These are phyloP conservation scores for Apeltes quadracus DNA, from an alignment of 2,113 vertebrate genomes.

Conservation along the genomic window DNA sequence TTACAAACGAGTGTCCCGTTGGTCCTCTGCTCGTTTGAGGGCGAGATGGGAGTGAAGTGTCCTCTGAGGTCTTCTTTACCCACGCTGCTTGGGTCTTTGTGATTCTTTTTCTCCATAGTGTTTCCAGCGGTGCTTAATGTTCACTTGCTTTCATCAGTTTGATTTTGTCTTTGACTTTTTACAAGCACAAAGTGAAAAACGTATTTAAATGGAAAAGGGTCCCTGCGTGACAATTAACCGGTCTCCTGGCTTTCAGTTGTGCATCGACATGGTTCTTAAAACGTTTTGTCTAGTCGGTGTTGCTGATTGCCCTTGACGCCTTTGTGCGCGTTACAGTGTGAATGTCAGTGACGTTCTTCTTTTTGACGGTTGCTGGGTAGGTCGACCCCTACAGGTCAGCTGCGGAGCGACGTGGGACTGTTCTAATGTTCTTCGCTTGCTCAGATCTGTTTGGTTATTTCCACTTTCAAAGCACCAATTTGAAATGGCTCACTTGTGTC, in stretches of 20 bases:
- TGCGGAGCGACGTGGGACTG: not conserved
- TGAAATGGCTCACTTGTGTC: not conserved
- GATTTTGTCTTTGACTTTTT: not conserved
- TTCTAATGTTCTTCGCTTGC: not conserved
- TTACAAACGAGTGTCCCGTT: slow-evolving; percentile 1
- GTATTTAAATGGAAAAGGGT: slow-evolving; percentile 30
- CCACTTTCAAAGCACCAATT: not conserved
- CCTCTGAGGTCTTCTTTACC: slow-evolving; percentile 7
- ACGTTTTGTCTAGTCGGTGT: not conserved
- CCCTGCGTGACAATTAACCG: slow-evolving; percentile 10
- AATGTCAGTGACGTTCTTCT: not conserved
- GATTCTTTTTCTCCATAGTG: slow-evolving; percentile 18
- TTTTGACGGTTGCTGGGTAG: not conserved
- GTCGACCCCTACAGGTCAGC: not conserved
- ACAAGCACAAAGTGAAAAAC: slow-evolving; percentile 7
- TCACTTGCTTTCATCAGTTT: slow-evolving; percentile 2
- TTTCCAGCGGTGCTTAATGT: slow-evolving; percentile 8
- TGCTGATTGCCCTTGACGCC: not conserved
- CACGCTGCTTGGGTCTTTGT: not conserved
- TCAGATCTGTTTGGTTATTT: not conserved
- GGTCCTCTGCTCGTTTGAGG: slow-evolving; percentile 4
- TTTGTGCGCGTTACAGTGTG: not conserved
- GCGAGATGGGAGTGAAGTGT: slow-evolving; percentile 9
- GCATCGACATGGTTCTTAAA: not conserved
- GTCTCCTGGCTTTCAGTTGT: not conserved